Base-by-base conservation (phyloP, 1,140 invertebrate species). In the Antheraea pernyi region DNA sequence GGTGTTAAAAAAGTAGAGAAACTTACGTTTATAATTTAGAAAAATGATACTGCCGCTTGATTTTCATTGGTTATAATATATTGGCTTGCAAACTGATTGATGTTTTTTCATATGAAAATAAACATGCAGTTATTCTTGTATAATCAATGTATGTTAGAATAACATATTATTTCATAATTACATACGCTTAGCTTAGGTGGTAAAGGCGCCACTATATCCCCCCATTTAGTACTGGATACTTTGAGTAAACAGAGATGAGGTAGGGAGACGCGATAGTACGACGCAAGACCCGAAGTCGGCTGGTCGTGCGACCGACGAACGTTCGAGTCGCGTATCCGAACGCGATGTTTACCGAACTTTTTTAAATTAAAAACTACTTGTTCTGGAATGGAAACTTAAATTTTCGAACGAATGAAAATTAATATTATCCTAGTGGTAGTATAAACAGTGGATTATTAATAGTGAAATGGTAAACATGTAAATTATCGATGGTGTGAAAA, bases 191-290 rank as follows among this genome's bases (percentile, higher is more conserved):
- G 72, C 59, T 74, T 65, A 68, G 72, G 60, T 64, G 11, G 30
- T 58, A 37, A 80, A 84, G 80, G 85, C 86, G 84, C 83, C 82
- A 83, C 76, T 78, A 82, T 77, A 82, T 81, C 85, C 89, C 85
- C 83, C 89, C 83, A 86, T 89, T 89, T 88, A 70, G 82, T 76
- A 86, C 81, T 53, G 46, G 46, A 16, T 16, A 53, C 46, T 16
- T 53, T 87, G 82, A 83, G 87, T 90, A 91, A 89, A 91, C 86
- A 83, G 68, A 91, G 84, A 88, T 85, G 80, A 85, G 46, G 46
- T 53, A 83, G 86, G 81, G 86, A 87, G 87, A 81, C 68, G 70
- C 81, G 82, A 88, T 91, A 91, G 89, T 91, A 84, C 84, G 79
- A 84, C 77, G 77, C 81, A 83, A 86, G 86, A 73, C 81, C 78